Percentiles rank a stretch among this genome's conserved stretches.
Conservation (phyloP, 2,888 invertebrate species). For the Leistus spinibarbis region DNA sequence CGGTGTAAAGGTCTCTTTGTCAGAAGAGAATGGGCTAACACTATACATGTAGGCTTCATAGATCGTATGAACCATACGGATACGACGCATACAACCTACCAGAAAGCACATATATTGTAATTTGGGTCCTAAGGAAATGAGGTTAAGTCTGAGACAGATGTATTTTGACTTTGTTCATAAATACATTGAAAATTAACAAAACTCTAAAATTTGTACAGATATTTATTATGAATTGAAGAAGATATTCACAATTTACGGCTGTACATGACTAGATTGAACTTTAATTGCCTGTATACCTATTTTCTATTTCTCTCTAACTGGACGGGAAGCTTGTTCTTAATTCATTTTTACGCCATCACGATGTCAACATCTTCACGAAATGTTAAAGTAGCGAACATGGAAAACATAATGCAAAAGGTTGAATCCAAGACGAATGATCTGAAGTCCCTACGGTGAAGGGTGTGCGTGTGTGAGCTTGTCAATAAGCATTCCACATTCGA, state of each 20-base stretch:
- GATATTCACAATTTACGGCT: too few species aligned
- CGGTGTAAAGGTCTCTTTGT: not conserved
- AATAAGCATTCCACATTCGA: not conserved
- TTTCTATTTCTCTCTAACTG: too few species aligned
- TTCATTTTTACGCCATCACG: not conserved
- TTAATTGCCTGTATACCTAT: too few species aligned
- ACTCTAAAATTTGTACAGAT: too few species aligned
- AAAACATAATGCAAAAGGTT: not conserved
- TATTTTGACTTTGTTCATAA: too few species aligned
- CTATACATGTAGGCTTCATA: not conserved
- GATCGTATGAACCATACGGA: not conserved
- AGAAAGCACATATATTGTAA: not conserved
- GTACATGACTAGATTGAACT: too few species aligned
- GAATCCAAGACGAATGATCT: not conserved
- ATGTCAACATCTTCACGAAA: not conserved
- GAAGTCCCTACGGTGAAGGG: not conserved
- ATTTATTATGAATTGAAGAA: too few species aligned
- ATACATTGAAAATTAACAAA: too few species aligned
- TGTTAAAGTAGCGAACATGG: not conserved
- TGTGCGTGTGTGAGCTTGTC: not conserved
- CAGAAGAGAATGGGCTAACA: not conserved
- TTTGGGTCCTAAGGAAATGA: too few species aligned
- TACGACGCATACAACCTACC: not conserved
- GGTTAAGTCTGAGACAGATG: too few species aligned
- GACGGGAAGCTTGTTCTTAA: not conserved